Conservation (phyloP, 2,797 vertebrate species). For the Dromococcyx pavoninus region DNA sequence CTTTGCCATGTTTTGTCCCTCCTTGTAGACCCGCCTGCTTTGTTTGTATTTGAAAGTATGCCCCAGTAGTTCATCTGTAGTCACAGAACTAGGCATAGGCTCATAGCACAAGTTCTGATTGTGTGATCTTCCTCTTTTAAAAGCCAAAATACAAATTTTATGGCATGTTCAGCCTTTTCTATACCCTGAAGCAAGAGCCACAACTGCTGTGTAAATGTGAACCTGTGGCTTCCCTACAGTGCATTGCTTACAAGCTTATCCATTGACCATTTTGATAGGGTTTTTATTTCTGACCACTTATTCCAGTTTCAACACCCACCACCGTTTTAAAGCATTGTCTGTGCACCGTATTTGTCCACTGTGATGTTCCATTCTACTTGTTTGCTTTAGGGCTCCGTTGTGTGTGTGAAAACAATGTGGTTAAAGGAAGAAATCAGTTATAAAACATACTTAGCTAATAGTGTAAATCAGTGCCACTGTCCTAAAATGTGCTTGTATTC, state of each 20-base stretch:
- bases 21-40: background rate
- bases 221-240: slow-evolving; percentile 50
- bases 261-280: slow-evolving; percentile 4
- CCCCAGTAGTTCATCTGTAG: slow-evolving; percentile 18
- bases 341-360: background rate
- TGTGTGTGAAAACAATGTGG: slow-evolving; percentile 6
- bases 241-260: slow-evolving; percentile 7
- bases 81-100: slow-evolving; percentile 20
- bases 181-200: slow-evolving; percentile 59
- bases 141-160: slow-evolving; percentile 68
- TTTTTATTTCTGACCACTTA: slow-evolving; percentile 44
- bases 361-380: background rate
- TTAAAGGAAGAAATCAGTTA: slow-evolving; percentile 48
- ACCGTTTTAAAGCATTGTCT: background rate
- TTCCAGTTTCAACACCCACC: background rate
- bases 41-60: background rate
- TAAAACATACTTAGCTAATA: slow-evolving; percentile 11
- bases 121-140: slow-evolving; percentile 38
- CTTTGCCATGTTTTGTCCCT: background rate
- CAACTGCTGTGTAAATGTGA: slow-evolving; percentile 60
- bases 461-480: slow-evolving; percentile 44
- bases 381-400: slow-evolving; percentile 1
- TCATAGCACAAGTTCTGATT: slow-evolving; percentile 35
- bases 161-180: slow-evolving; percentile 60
- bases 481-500: slow-evolving; percentile 38